Base-by-base conservation (phyloP, 2,888 invertebrate genomes). In the Phorcus lineatus region DNA sequence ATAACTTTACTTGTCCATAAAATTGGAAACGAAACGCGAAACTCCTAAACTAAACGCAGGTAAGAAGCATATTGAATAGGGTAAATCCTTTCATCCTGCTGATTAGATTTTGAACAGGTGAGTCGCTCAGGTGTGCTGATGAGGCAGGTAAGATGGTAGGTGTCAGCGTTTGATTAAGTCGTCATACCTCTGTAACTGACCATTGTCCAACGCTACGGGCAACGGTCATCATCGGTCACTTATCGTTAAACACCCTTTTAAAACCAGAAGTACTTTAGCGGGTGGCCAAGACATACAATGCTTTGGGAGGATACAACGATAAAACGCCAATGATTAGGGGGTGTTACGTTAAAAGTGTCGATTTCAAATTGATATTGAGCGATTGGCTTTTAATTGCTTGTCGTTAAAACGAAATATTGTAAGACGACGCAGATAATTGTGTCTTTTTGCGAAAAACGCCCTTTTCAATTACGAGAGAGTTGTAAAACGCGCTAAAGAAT, bases 331-430 rank as follows among this genome's bases (percentile, higher is more conserved):
- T 70, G 70, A 70, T 70, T 70, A 70, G 70, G 6, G 24, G 36
- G 31, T 9, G 70, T 70, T 70, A 40, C 70, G 70, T 40, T 36
- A 17, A 36, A n/a, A 36, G 70, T 70, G 70, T 70, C 70, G 70
- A 70, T 70, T 70, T 70, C 70, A 70, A 70, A 36, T 70, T 70
- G 70, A 70, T 70, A 36, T 31, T 70, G 70, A 70, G 40, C 36
- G 70, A 70, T 70, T 70, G 19, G 11, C 28, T 70, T 70, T 70
- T 70, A 70, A 70, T 70, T 16, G 70, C 28, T 70, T 19, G 70
- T 70, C 70, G 70, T 70, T 70, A 70, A 36, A 70, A 17, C 28
- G 70, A 70, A 70, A 70, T 70, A 70, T 70, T 70, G 70, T 70
- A 36, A 31, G 31, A 11, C 40, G 40, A 36, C 36, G 9, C 70